phyloP scores from a whole-genome alignment of 1,140 invertebrate species.

The Pseudomyrmex gracilis region DNA sequence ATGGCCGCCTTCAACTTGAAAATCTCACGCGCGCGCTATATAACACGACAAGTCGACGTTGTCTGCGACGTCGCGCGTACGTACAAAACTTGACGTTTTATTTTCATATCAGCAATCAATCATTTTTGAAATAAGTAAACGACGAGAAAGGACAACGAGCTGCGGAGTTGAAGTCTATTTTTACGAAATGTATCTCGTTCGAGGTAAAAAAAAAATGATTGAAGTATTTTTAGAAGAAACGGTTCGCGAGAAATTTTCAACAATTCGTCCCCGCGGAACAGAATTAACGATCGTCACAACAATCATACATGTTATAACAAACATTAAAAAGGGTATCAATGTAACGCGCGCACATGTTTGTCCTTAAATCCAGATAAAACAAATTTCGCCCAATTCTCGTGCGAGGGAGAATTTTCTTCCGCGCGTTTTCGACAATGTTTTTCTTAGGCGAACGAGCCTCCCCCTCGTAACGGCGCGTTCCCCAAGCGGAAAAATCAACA shows the following conservation, averaged over 20 bases:
- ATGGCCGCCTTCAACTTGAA: conserved; percentile 78
- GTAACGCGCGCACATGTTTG: neutral
- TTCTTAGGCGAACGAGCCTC: conserved; percentile 70
- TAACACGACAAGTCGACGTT: neutral
- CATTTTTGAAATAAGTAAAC: too few relatives aligned
- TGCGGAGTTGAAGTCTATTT: neutral
- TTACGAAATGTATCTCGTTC: neutral
- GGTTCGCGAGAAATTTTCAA: neutral
- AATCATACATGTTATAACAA: neutral
- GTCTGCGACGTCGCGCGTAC: neutral
- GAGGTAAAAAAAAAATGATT: neutral
- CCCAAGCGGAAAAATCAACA: conserved; percentile 77
- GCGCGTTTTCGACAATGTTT: conserved; percentile 59
- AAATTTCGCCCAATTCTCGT: conserved; percentile 50
- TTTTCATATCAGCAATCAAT: neutral
- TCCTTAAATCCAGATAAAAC: conserved; percentile 34
- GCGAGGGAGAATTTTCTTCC: conserved; percentile 36
- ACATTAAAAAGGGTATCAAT: neutral
- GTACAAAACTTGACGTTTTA: neutral
- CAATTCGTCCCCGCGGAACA: neutral
- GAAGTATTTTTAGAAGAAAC: neutral
- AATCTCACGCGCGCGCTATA: conserved; percentile 46
- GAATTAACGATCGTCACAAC: neutral
- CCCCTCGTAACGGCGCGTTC: conserved; percentile 52
- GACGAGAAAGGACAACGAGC: too few relatives aligned